Base-by-base conservation (phyloP, 2,797 vertebrate genomes). In the Acipenser oxyrinchus region DNA sequence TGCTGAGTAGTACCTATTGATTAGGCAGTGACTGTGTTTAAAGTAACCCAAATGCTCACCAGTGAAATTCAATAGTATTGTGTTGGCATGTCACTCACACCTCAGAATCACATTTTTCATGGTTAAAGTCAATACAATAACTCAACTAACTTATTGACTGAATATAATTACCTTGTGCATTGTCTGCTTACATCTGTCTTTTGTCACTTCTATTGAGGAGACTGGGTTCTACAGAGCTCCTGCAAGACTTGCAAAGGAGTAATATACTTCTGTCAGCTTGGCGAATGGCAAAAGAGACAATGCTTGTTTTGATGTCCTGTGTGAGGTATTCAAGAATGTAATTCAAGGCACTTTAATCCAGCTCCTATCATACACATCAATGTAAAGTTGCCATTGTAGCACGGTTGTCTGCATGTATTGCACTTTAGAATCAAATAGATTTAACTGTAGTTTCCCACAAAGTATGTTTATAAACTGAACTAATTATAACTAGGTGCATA, bases 41-140 rank as follows among this genome's bases (percentile, higher is more conserved):
- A 62, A 62, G 60, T 23, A 6, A 48, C 60, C 60, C 60, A 62
- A 48, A n/a, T 62, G 13, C 60, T 62, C 60, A n/a, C 13, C 60
- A 62, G 7, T 62, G 10, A 11, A 62, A 62, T 62, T 9, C 37
- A 62, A 48, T 62, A 62, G 37, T 62, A 48, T 62, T 23, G 18
- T 23, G 6, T 58, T 58, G 11, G 6, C 55, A 58, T n/a, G 55
- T 58, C 55, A 58, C 55, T 58, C 55, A 58, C 55, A 58, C 60
- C 4, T 7, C 23, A 10, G 60, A 62, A 62, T 62, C 37, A n/a
- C 60, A 62, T 62, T 23, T 62, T 62, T 62, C 60, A 62, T 62
- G 13, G 23, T 62, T 6, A 62, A 62, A 62, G 60, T 62, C 60
- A 11, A 62, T 62, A 4, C 9, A 23, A 62, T 62, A 62, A 62